Base-by-base conservation (phyloP, 2,888 invertebrate genomes). In the Punctoribates punctum region DNA sequence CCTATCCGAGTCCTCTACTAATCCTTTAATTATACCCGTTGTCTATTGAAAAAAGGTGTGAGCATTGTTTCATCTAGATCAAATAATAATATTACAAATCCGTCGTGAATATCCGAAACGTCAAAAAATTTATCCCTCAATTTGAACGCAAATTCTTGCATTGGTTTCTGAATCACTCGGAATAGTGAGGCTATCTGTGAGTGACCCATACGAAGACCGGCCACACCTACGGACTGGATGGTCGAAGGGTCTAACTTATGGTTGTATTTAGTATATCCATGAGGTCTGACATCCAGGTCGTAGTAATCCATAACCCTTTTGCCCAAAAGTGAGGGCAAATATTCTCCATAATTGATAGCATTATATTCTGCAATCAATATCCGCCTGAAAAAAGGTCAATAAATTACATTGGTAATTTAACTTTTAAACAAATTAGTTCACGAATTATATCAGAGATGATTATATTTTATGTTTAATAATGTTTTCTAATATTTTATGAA, bases 211-310 rank as follows among this genome's bases (percentile, higher is more conserved):
- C 75, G 75, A 0, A 70, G 15, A n/a, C 38, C 72, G 11, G 72
- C 73, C 42, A 62, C 62, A 13, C 77, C 75, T 62, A 78, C 79
- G 51, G 78, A 78, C 20, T 78, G 78, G 1, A 78, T 77, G 8
- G 78, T 78, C 11, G 78, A 75, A 11, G 78, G 77, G 54, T 80
- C 78, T 38, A 77, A 17, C 38, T 78, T 77, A 0, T 77, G 73
- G 51, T 78, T 75, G 42, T 80, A 80, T 65, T 79, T 75, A 9
- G 79, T 78, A 60, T 78, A 79, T 0, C 78, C 80, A 13, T 75
- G 74, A 11, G 74, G 38, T 3, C 67, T 34, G 23, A 73, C n/a
- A 27, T 54, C 29, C 15, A 77, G 38, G n/a, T 54, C 62, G 25
- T 73, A 77, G 60, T 77, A 76, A 20, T 73, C 34, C 27, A 77